These are phyloP conservation scores for Dioctria linearis DNA, from an alignment of 2,888 invertebrate species.

Conservation along the genomic window DNA sequence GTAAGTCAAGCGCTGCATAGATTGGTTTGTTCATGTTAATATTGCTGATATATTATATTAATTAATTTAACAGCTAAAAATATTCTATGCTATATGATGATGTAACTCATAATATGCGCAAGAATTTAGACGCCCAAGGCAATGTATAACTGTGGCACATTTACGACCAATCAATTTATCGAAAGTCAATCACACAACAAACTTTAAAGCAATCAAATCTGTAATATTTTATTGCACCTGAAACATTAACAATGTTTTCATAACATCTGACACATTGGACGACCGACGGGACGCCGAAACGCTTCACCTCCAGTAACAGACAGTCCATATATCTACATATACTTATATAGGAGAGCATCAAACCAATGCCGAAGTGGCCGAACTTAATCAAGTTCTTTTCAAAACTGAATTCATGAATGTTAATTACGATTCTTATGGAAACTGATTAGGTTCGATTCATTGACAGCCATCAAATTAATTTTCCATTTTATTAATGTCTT, in stretches of 20 bases:
- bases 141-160: slow-evolving; percentile 22
- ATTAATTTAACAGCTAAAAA: too few species aligned
- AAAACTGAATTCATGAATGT: slow-evolving; percentile 39
- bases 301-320: neutral
- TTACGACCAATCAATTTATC: slow-evolving; percentile 38
- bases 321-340: neutral
- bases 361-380: neutral
- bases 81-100: too few species aligned
- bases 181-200: slow-evolving; percentile 1
- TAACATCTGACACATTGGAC: slow-evolving; percentile 28
- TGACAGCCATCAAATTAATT: slow-evolving; percentile 39
- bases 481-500: slow-evolving; percentile 41
- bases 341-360: neutral
- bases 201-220: neutral
- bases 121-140: slow-evolving; percentile 23
- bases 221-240: slow-evolving; percentile 30
- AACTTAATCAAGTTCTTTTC: slow-evolving; percentile 4
- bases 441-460: slow-evolving; percentile 41
- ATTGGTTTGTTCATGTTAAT: too few species aligned
- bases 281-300: slow-evolving; percentile 5
- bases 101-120: slow-evolving; percentile 6
- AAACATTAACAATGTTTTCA: slow-evolving; percentile 28
- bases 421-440: slow-evolving; percentile 24
- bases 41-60: too few species aligned
- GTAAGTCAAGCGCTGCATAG: too few species aligned